Conservation (phyloP, 1,140 invertebrate species). For the Ridgeia piscesae region DNA sequence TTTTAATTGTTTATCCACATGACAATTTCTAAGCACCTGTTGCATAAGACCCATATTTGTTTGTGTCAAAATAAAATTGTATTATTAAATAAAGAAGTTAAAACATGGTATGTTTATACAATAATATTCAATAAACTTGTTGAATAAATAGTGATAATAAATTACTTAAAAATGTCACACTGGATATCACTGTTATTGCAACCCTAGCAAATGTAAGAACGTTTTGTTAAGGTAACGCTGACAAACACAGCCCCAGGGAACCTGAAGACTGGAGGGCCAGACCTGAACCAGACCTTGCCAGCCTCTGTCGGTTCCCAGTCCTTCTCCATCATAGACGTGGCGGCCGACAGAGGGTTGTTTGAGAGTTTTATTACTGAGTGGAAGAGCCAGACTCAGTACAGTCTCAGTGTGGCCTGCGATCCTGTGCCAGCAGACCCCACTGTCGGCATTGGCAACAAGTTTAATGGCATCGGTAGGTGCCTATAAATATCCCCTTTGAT, state of each 20-base stretch:
- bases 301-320: constrained; percentile 3
- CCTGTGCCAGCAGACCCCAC: neutral
- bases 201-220: no score
- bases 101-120: no score
- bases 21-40: no score
- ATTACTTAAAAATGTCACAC: no score
- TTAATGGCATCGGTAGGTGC: constrained; percentile 31
- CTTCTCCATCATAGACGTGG: constrained; percentile 58
- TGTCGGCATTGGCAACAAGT: constrained; percentile 43
- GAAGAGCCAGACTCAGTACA: constrained; percentile 44
- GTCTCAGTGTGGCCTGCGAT: constrained; percentile 56
- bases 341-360: constrained; percentile 50
- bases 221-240: neutral
- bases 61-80: no score
- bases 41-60: no score
- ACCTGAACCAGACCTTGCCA: neutral
- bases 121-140: no score
- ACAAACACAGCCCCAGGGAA: neutral
- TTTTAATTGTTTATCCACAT: no score
- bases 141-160: no score
- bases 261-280: neutral
- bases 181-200: no score
- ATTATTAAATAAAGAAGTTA: no score
- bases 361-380: constrained; percentile 55
- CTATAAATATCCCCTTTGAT: neutral